Evolutionary conservation across 2,888 invertebrate species (phyloP), one percentile per base, ranked within the genome.

Genomic region (Operophtera brumata): DNA sequence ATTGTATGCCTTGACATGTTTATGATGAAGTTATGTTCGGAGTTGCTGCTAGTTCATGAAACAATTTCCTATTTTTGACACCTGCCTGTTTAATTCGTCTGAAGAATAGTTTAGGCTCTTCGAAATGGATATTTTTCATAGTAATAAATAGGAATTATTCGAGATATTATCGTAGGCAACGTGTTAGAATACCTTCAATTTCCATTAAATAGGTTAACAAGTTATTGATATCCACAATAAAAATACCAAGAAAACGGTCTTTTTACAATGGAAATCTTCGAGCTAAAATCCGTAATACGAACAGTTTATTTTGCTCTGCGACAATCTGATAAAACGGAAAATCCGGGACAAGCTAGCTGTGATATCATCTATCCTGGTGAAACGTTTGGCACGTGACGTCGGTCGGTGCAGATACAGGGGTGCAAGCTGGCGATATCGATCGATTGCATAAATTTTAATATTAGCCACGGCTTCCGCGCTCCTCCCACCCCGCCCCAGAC

Each of bases 381-480:
- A 70, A 70, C 69, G 69, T 64, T 70, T 63, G 66, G 70, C 65
- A 73, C 76, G 75, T 76, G 73, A 72, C 73, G 61, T 62, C 53
- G 61, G 57, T 61, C 56, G 61, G 62, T 69, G 70, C 71, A 70
- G 67, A 66, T 67, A 61, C 64, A 56, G 47, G 64, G 65, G 64
- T 73, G 77, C 77, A 78, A 75, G 75, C 78, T 71, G 77, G 62
- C 76, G 72, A 70, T 69, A 64, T 58, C 64, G 71, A 79, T 80
- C 75, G 78, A 82, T 81, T 77, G 76, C 80, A 81, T 81, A 80
- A 73, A 80, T 78, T 82, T 82, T 80, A 79, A 81, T 80, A 81
- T 77, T 71, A 71, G 65, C 66, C 63, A 59, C 62, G 57, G 59
- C 52, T 54, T 47, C 59, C 59, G 47, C 57, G 40, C 52, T 42